Evolutionary conservation across 2,888 invertebrate species (phyloP).

Genomic region (Poecilus cupreus): DNA sequence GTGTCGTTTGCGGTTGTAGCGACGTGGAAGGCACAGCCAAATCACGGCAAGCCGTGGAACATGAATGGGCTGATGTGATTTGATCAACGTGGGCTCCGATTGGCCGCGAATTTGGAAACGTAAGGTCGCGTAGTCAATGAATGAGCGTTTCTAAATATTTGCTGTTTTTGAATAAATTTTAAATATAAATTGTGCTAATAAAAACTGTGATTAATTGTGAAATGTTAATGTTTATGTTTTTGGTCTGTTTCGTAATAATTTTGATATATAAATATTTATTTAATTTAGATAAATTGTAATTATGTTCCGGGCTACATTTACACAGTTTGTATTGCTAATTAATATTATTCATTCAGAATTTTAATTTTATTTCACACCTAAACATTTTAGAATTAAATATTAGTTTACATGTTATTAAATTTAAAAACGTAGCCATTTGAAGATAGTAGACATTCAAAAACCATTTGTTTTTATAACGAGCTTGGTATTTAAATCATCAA

Average conservation of each 20-base stretch:
- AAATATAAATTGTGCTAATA: conserved; percentile 11
- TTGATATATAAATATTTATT: background rate
- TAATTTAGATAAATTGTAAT: background rate
- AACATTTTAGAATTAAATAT: too few relatives aligned
- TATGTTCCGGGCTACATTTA: background rate
- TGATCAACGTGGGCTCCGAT: background rate
- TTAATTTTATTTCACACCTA: background rate
- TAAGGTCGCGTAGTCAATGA: conserved; percentile 11
- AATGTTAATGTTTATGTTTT: background rate
- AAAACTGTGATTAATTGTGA: background rate
- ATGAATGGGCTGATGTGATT: conserved; percentile 15
- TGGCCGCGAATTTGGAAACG: conserved; percentile 1
- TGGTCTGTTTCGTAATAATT: background rate
- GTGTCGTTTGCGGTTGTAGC: background rate
- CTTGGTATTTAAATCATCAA: too few relatives aligned
- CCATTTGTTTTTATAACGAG: too few relatives aligned
- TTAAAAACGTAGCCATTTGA: too few relatives aligned
- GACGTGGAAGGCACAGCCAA: background rate
- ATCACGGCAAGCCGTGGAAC: background rate
- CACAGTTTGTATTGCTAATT: background rate
- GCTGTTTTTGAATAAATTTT: background rate
- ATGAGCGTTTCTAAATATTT: conserved; percentile 17
- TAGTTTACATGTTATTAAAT: too few relatives aligned
- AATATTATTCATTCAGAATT: background rate
- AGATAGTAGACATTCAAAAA: too few relatives aligned